Evolutionary conservation across 2,888 invertebrate species (phyloP).

Genomic region (Plemyria rubiginata): DNA sequence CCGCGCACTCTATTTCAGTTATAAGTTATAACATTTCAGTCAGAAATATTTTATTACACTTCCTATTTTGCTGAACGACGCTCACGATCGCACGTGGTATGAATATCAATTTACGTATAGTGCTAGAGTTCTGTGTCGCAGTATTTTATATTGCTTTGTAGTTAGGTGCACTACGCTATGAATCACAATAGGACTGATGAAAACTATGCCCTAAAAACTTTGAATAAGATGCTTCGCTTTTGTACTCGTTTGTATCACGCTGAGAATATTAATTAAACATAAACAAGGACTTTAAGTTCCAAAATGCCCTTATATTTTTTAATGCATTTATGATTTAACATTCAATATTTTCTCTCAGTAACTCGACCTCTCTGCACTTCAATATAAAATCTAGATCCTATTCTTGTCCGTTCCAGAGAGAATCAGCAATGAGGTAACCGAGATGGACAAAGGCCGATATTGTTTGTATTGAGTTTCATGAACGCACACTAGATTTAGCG

Average conservation of each 20-base stretch:
- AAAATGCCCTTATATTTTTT: background rate
- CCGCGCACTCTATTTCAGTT: slow-evolving; percentile 71
- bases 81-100: slow-evolving; percentile 71
- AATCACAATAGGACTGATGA: slow-evolving; percentile 47
- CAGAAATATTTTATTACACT: slow-evolving; percentile 73
- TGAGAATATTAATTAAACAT: slow-evolving; percentile 2
- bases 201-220: slow-evolving; percentile 27
- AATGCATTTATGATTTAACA: background rate
- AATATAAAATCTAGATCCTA: slow-evolving; percentile 19
- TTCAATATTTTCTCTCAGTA: background rate
- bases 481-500: slow-evolving; percentile 71
- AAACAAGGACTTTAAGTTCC: background rate
- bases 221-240: slow-evolving; percentile 11
- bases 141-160: slow-evolving; percentile 58
- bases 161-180: slow-evolving; percentile 48
- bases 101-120: slow-evolving; percentile 69
- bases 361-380: slow-evolving; percentile 1
- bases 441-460: slow-evolving; percentile 51
- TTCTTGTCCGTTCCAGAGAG: slow-evolving; percentile 25
- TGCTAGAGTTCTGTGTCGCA: slow-evolving; percentile 53
- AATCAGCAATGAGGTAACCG: slow-evolving; percentile 48
- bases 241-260: background rate
- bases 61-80: slow-evolving; percentile 72
- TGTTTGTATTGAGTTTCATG: slow-evolving; percentile 59
- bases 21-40: slow-evolving; percentile 71